A percentile compares a stretch with the other conserved stretches of the same genome.
phyloP scores from a whole-genome alignment of 1,140 invertebrate species.

The Mycetomoellerius zeteki region DNA sequence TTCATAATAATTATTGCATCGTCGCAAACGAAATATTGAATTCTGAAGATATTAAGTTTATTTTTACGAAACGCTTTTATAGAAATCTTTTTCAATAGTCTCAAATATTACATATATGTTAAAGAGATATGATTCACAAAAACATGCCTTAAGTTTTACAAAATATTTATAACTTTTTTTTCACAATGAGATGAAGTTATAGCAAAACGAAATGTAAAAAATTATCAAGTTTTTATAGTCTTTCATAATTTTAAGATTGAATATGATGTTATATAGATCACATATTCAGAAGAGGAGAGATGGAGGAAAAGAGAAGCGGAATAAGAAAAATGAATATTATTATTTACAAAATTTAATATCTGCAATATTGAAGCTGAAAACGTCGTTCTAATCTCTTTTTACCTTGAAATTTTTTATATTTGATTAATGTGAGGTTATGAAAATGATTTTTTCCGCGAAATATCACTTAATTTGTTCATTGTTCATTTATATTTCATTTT shows the following conservation, averaged over 20 bases:
- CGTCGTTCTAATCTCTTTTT: not conserved
- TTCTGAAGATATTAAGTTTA: not conserved
- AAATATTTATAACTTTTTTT: not conserved
- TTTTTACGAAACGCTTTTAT: not conserved
- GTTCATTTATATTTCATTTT: not conserved
- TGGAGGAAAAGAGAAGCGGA: not conserved
- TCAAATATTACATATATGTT: not conserved
- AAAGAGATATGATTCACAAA: not conserved
- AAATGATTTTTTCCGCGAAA: constrained; percentile 1
- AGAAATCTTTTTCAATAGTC: constrained; percentile 2
- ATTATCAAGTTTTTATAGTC: not conserved
- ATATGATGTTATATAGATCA: not conserved
- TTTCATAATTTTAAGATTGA: not conserved
- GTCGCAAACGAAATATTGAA: constrained; percentile 1
- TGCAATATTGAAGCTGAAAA: not conserved
- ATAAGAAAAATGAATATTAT: constrained; percentile 8
- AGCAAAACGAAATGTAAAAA: not conserved
- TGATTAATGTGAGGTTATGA: not conserved
- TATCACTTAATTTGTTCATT: not conserved
- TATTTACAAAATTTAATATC: not conserved
- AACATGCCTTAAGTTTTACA: not conserved
- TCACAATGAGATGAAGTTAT: too few species aligned
- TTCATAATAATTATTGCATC: not conserved
- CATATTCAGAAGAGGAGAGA: not conserved
- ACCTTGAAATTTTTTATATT: not conserved